A percentile compares a stretch with the other conserved stretches of the same genome.
Conservation (phyloP, 2,797 vertebrate species). For the Enteromius mattozi region DNA sequence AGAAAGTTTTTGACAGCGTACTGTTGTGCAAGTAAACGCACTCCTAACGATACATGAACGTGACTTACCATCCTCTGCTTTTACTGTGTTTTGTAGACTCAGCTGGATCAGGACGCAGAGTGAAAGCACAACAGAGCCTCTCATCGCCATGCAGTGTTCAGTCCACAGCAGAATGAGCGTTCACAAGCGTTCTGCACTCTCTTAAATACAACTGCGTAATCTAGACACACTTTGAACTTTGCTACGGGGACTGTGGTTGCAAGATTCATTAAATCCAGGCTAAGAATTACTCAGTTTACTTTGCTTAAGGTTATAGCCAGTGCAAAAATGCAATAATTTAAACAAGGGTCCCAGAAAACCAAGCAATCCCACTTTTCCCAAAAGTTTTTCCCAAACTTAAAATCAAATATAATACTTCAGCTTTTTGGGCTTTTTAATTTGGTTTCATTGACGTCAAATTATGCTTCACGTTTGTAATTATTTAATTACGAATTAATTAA, state of each 20-base stretch:
- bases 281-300: not conserved
- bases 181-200: not conserved
- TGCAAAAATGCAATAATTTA: no score
- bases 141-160: not conserved
- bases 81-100: not conserved
- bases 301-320: no score
- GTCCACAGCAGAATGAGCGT: not conserved
- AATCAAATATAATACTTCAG: not conserved
- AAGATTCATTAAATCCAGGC: not conserved
- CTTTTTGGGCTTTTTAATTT: no score
- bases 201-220: not conserved
- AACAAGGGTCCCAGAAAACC: not conserved
- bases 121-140: not conserved
- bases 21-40: not conserved
- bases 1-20: no score
- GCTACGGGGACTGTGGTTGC: not conserved
- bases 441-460: no score
- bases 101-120: constrained; percentile 17
- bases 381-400: not conserved
- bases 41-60: not conserved
- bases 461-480: no score
- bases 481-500: no score
- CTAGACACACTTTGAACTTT: not conserved
- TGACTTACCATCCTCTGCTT: constrained; percentile 37
- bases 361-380: no score